These are phyloP conservation scores for Hyperopisus bebe DNA, from an alignment of 2,113 vertebrate species.

Conservation along the genomic window DNA sequence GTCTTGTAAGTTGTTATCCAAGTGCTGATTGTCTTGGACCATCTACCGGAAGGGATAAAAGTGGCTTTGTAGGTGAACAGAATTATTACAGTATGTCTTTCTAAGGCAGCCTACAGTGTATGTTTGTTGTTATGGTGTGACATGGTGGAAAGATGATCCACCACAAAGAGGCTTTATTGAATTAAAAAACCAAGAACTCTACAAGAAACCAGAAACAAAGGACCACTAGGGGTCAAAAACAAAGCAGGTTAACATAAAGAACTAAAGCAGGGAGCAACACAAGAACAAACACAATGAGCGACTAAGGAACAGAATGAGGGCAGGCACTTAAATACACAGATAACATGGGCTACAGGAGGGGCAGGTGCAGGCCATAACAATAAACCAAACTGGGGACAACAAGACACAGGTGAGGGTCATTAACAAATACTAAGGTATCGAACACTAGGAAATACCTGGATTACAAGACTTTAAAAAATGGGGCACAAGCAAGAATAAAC, in stretches of 20 bases:
- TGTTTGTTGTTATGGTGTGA: neutral
- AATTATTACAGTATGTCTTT: neutral
- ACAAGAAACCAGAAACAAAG: neutral
- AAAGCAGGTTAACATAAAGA: neutral
- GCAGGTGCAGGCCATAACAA: neutral
- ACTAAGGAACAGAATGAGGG: neutral
- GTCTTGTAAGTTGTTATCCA: neutral
- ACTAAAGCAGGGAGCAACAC: neutral
- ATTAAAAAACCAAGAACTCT: neutral
- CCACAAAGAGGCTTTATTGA: neutral
- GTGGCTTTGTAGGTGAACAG: neutral
- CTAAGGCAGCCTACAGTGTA: neutral
- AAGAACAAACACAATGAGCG: neutral
- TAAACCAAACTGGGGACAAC: neutral
- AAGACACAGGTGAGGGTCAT: neutral
- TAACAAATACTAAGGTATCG: neutral
- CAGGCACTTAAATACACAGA: neutral
- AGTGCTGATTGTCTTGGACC: neutral
- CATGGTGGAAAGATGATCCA: neutral
- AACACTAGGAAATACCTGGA: neutral
- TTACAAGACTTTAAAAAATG: neutral
- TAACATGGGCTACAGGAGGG: neutral
- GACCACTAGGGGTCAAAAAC: neutral
- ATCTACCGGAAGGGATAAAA: neutral
- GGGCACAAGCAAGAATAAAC: neutral